A percentile compares a stretch with the other conserved stretches of the same genome.
Conservation (phyloP, 2,797 vertebrate species). For the Coilia nasus region DNA sequence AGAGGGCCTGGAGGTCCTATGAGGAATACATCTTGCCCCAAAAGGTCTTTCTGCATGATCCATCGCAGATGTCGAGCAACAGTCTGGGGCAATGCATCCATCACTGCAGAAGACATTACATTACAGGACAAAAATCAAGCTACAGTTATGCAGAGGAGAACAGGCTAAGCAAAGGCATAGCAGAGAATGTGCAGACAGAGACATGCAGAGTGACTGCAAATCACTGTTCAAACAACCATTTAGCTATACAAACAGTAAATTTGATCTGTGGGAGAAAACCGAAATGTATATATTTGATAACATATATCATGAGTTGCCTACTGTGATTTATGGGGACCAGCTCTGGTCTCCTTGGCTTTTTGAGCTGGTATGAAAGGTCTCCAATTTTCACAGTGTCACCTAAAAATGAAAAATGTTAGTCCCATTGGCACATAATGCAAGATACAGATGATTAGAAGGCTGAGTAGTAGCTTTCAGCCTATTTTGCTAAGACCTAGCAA, state of each 20-base stretch:
- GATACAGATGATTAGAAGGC: neutral
- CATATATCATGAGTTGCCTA: conserved; percentile 72
- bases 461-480: too few species aligned
- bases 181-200: too few species aligned
- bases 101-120: conserved; percentile 68
- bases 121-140: too few species aligned
- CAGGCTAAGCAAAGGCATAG: too few species aligned
- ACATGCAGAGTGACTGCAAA: neutral
- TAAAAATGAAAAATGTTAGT: conserved; percentile 52
- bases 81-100: conserved; percentile 82
- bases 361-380: conserved; percentile 88
- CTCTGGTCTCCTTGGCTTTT: conserved; percentile 89
- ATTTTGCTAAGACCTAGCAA: too few species aligned
- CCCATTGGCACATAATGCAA: neutral
- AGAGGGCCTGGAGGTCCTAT: conserved; percentile 96
- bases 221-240: neutral
- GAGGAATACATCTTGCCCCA: conserved; percentile 96
- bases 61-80: conserved; percentile 91
- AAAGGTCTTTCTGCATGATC: conserved; percentile 98
- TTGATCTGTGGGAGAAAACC: neutral
- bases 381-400: conserved; percentile 92
- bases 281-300: neutral
- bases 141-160: too few species aligned
- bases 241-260: neutral
- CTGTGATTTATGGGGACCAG: conserved; percentile 93